A percentile compares a stretch with the other conserved stretches of the same genome.
phyloP scores from a whole-genome alignment of 1,140 invertebrate genomes.

The Drosophila repleta region DNA sequence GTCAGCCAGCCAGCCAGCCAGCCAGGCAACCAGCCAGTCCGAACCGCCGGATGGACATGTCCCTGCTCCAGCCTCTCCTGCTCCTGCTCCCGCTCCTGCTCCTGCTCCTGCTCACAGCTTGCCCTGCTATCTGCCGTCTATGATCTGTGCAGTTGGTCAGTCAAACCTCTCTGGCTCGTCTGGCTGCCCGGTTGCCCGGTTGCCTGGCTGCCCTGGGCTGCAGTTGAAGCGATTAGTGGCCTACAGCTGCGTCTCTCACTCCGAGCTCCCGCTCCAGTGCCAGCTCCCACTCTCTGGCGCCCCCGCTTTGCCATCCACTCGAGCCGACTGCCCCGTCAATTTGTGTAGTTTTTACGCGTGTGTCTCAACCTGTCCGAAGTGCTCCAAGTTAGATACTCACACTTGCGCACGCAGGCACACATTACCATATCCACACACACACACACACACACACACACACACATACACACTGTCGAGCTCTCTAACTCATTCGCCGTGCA shows the following conservation, averaged over 20 bases:
- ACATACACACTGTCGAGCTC: slow-evolving; percentile 20
- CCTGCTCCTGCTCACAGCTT: slow-evolving; percentile 21
- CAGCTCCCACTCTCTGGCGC: slow-evolving; percentile 13
- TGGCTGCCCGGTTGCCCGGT: slow-evolving; percentile 27
- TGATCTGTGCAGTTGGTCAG: slow-evolving; percentile 81
- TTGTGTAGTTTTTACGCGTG: slow-evolving; percentile 80
- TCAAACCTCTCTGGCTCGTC: slow-evolving; percentile 49
- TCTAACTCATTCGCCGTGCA: slow-evolving; percentile 29
- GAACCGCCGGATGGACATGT: slow-evolving; percentile 33
- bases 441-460: slow-evolving; percentile 15
- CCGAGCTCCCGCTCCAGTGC: neutral
- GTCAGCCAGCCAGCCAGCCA: slow-evolving; percentile 14
- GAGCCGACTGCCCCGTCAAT: slow-evolving; percentile 53
- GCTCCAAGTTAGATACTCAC: slow-evolving; percentile 68
- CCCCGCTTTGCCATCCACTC: slow-evolving; percentile 45
- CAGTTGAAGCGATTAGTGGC: slow-evolving; percentile 73
- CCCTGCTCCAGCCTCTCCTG: slow-evolving; percentile 4
- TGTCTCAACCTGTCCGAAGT: slow-evolving; percentile 77
- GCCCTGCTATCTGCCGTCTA: slow-evolving; percentile 78
- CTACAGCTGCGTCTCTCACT: slow-evolving; percentile 36
- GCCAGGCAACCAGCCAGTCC: slow-evolving; percentile 10
- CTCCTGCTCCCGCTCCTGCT: neutral
- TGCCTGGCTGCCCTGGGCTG: slow-evolving; percentile 43
- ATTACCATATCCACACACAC: slow-evolving; percentile 60
- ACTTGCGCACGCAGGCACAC: slow-evolving; percentile 36